Evolutionary conservation across 92 coral and sea anemone species (phyloP).

Genomic region (Zoanthus sociatus): DNA sequence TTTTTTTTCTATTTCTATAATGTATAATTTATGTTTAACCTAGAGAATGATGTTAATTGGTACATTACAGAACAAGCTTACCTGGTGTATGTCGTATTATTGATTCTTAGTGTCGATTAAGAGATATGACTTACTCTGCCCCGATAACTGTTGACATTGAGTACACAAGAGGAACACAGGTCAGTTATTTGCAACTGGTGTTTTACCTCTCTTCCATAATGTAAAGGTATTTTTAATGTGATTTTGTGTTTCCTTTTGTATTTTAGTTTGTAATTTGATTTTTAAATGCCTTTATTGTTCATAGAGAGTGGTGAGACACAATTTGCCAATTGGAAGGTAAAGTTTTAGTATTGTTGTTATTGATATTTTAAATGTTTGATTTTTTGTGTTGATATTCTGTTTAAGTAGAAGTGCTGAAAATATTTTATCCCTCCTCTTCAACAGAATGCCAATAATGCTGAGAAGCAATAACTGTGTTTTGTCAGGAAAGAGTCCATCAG

Average conservation of each 20-base stretch:
- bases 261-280: not conserved
- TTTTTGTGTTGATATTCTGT: not conserved
- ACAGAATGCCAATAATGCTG: conserved; percentile 96
- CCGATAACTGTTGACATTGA: conserved; percentile 98
- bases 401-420: not conserved
- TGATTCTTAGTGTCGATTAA: conserved; percentile 78
- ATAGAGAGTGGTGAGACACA: conserved; percentile 89
- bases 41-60: too few species aligned
- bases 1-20: too few species aligned
- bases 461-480: conserved; percentile 96
- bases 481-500: conserved; percentile 94
- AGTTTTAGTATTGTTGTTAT: not conserved
- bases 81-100: not conserved
- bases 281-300: conserved; percentile 7
- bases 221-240: not conserved
- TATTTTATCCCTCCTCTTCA: not conserved
- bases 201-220: not conserved
- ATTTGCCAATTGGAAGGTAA: conserved; percentile 90
- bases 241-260: not conserved
- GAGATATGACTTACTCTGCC: conserved; percentile 98
- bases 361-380: not conserved
- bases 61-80: not conserved
- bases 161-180: conserved; percentile 98
- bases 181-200: conserved; percentile 27
- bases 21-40: too few species aligned